Evolutionary conservation across 2,113 vertebrate genomes (phyloP).

Genomic region (Globicephala melas): DNA sequence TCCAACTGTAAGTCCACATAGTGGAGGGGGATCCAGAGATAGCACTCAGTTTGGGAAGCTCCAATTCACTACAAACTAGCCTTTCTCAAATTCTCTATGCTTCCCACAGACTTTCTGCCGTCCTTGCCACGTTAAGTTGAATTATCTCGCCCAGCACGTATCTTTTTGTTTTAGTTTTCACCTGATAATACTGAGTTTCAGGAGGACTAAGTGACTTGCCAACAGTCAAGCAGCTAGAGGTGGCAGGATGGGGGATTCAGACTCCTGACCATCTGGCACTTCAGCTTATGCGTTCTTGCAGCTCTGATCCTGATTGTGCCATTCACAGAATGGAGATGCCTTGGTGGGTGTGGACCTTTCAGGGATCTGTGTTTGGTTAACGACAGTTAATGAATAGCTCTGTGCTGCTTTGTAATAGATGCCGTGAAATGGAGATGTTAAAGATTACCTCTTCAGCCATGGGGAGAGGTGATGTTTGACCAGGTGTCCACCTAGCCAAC

Average conservation of each 20-base stretch:
- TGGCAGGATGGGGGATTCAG: background rate
- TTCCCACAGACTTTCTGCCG: background rate
- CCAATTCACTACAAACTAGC: background rate
- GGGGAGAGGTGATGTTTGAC: background rate
- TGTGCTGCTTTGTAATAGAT: background rate
- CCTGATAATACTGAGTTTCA: background rate
- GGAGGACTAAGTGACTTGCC: background rate
- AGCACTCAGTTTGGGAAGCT: background rate
- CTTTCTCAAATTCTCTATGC: background rate
- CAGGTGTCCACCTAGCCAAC: background rate
- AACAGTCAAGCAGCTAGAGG: background rate
- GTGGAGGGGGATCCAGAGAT: background rate
- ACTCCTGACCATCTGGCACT: background rate
- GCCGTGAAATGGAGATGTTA: background rate
- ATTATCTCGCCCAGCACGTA: background rate
- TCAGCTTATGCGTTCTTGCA: background rate
- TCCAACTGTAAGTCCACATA: accelerated
- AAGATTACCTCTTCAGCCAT: background rate
- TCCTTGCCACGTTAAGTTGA: background rate
- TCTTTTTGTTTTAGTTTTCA: background rate
- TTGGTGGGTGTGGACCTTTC: background rate
- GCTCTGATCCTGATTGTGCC: background rate
- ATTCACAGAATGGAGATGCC: background rate
- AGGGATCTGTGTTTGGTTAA: background rate
- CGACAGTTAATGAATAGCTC: background rate